Evolutionary conservation across 2,797 vertebrate genomes (phyloP).

Genomic region (Crocodylus rhombifer): DNA sequence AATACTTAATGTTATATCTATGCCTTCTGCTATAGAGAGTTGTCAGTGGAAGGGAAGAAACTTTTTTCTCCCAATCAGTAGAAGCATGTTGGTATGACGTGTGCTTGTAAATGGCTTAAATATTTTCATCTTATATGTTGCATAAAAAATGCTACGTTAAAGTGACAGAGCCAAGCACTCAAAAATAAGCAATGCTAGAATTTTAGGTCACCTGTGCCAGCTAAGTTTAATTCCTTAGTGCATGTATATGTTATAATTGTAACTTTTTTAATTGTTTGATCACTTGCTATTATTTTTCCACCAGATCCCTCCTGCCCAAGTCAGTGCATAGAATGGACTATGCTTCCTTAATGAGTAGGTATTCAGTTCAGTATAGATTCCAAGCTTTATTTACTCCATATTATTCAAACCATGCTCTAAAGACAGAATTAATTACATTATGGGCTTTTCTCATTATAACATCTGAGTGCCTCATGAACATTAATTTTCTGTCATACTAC

Average conservation of each 20-base stretch:
- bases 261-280: background rate
- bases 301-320: no score
- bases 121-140: background rate
- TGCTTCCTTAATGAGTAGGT: no score
- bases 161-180: background rate
- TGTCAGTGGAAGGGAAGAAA: fast-evolving
- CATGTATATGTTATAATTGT: no score
- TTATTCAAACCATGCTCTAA: background rate
- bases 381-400: background rate
- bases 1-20: background rate
- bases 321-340: no score
- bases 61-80: background rate
- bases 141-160: background rate
- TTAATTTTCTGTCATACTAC: background rate
- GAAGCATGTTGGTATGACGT: background rate
- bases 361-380: background rate
- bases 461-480: background rate
- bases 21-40: background rate
- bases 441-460: background rate
- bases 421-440: background rate
- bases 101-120: background rate
- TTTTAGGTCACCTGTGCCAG: no score
- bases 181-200: background rate
- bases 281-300: background rate
- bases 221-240: background rate